Evolutionary conservation across 2,888 invertebrate genomes (phyloP).

Genomic region (Drosophila yooni): DNA sequence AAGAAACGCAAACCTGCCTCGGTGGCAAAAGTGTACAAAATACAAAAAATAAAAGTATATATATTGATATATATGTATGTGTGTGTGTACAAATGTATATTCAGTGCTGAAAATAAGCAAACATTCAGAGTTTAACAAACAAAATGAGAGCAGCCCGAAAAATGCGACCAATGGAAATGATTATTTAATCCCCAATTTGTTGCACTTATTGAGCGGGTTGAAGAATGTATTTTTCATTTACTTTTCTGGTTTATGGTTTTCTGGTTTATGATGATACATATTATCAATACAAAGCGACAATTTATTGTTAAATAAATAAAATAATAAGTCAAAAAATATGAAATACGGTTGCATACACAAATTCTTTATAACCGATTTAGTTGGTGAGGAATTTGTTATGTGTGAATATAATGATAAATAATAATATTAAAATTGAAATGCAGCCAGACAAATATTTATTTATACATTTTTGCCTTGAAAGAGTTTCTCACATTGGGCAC

Average conservation of each 20-base stretch:
- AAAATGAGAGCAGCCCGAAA: constrained; percentile 28
- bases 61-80: background rate
- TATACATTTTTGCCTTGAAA: background rate
- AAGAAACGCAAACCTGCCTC: constrained; percentile 9
- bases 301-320: background rate
- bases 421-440: background rate
- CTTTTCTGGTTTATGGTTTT: background rate
- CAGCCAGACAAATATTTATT: background rate
- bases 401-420: background rate
- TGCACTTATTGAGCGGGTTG: background rate
- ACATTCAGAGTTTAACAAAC: constrained; percentile 22
- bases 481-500: background rate
- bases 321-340: background rate
- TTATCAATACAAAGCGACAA: background rate
- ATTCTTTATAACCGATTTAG: background rate
- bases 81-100: background rate
- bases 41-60: background rate
- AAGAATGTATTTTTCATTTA: background rate
- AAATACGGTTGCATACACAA: background rate
- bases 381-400: background rate
- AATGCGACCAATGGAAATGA: constrained; percentile 32
- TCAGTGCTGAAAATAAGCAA: constrained; percentile 3
- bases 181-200: constrained; percentile 7
- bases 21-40: background rate
- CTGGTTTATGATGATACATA: background rate